These are phyloP conservation scores for Probaryconus sp. DNA, from an alignment of 1,140 invertebrate genomes.

Conservation along the genomic window DNA sequence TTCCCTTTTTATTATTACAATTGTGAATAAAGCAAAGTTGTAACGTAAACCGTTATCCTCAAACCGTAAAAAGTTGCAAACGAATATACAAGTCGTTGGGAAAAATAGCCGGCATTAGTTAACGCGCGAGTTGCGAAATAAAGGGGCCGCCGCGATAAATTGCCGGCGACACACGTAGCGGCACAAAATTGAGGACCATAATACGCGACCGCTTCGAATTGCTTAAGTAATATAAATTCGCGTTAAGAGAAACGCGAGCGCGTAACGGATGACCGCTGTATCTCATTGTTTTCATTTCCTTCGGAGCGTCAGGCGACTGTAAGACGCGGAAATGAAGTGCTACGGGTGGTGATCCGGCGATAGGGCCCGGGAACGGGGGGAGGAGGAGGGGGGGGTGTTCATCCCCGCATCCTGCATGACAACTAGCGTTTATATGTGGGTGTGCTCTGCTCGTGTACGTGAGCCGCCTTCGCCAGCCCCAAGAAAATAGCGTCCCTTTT, in stretches of 20 bases:
- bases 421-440: too few species aligned
- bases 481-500: constrained; percentile 44
- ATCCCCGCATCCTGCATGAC: constrained; percentile 57
- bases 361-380: constrained; percentile 9
- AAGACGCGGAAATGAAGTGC: constrained; percentile 73
- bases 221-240: constrained; percentile 76
- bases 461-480: constrained; percentile 16
- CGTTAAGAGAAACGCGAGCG: constrained; percentile 70
- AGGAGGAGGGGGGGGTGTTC: constrained; percentile 35
- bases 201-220: constrained; percentile 54
- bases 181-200: constrained; percentile 53
- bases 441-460: constrained; percentile 54
- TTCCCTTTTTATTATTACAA: too few species aligned
- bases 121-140: constrained; percentile 23
- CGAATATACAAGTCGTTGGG: too few species aligned
- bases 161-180: constrained; percentile 28
- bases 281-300: constrained; percentile 78
- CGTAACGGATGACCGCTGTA: constrained; percentile 77
- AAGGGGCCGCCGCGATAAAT: constrained; percentile 31
- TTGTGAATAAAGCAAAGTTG: too few species aligned
- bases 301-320: constrained; percentile 69
- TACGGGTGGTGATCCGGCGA: constrained; percentile 53
- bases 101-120: neutral
- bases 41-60: too few species aligned
- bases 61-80: constrained; percentile 10